Evolutionary conservation across 2,113 vertebrate species (phyloP).

Genomic region (Melierax canorus): DNA sequence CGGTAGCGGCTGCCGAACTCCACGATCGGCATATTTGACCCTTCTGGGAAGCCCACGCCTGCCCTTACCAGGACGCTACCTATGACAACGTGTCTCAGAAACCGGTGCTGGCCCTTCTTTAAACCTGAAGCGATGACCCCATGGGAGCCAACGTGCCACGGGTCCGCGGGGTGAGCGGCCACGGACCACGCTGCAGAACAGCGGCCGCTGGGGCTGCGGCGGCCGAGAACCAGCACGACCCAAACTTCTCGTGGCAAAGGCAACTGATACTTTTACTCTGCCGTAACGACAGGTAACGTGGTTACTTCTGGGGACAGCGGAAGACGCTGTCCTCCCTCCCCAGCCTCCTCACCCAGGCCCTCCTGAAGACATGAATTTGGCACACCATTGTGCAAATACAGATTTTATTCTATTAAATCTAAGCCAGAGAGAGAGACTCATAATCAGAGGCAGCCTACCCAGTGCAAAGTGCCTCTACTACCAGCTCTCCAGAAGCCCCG

Average conservation of each 20-base stretch:
- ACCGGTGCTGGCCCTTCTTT: neutral
- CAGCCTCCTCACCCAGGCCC: too few species aligned
- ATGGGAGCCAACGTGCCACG: accelerated
- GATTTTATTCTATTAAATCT: neutral
- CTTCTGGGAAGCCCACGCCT: neutral
- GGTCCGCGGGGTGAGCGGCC: neutral
- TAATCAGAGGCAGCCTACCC: neutral
- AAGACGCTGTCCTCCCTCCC: too few species aligned
- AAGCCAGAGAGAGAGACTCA: neutral
- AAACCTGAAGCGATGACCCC: neutral
- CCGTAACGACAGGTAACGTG: neutral
- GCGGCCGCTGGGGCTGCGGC: neutral
- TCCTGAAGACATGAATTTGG: neutral
- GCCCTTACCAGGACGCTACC: neutral
- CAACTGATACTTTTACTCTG: neutral
- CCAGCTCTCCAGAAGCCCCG: neutral
- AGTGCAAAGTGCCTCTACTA: neutral
- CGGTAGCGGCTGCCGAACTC: neutral
- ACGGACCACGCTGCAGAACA: neutral
- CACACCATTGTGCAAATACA: neutral
- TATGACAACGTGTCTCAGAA: neutral
- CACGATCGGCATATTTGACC: neutral
- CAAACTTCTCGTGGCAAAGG: neutral
- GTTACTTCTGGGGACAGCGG: neutral
- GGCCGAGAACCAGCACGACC: neutral